Percentiles rank a stretch among this genome's conserved stretches.
These are phyloP conservation scores for Nebria brevicollis DNA, from an alignment of 2,888 invertebrate genomes.

Conservation along the genomic window DNA sequence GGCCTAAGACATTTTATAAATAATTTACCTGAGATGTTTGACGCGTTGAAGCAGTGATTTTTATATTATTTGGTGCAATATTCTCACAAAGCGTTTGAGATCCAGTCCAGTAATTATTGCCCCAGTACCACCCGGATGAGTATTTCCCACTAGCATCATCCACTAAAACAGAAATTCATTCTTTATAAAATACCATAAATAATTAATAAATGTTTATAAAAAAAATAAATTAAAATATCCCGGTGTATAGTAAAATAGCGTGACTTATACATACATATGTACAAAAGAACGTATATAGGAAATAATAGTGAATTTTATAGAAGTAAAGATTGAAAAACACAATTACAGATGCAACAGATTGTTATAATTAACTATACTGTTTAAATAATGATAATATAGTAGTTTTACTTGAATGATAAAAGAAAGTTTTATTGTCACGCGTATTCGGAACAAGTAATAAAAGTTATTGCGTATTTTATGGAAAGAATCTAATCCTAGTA, in stretches of 20 bases:
- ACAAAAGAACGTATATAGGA: too few relatives aligned
- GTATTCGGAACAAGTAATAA: background rate
- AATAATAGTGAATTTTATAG: too few relatives aligned
- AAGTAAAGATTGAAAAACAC: too few relatives aligned
- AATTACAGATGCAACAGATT: too few relatives aligned
- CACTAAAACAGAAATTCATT: constrained; percentile 64
- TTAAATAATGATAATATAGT: background rate
- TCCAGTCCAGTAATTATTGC: constrained; percentile 84
- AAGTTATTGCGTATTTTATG: background rate
- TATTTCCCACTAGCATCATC: constrained; percentile 80
- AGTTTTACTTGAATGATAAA: background rate
- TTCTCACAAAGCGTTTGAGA: constrained; percentile 77
- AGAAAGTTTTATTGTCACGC: background rate
- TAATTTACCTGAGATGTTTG: background rate
- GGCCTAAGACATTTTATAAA: background rate
- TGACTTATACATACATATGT: too few relatives aligned
- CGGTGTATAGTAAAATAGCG: too few relatives aligned
- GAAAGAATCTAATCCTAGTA: background rate
- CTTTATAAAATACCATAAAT: background rate
- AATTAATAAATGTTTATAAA: too few relatives aligned
- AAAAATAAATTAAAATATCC: too few relatives aligned
- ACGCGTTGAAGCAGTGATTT: background rate
- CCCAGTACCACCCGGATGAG: constrained; percentile 83
- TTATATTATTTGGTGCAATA: constrained; percentile 64
- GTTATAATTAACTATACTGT: too few relatives aligned